Evolutionary conservation across 2,113 vertebrate species (phyloP), one percentile per base, ranked within the genome.

Genomic region (Thunnus maccoyii): DNA sequence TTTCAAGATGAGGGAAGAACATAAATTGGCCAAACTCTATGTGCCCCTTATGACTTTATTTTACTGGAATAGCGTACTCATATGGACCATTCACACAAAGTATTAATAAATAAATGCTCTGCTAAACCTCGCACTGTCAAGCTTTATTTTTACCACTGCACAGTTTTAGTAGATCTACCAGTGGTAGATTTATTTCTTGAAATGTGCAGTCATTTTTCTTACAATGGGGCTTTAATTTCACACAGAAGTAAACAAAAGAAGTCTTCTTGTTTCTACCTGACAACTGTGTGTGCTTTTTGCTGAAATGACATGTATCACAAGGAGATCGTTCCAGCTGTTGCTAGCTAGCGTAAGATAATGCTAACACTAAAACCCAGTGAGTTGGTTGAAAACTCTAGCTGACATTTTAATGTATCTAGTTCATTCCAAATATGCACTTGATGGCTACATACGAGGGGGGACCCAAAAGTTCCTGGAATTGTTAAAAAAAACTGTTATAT

Each of bases 1-100:
- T 64, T 71, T 47, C 3, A 48, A 56, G 20, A 46, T 46, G 50
- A 51, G 46, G 17, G 44, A 51, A 32, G 20, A 78, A 50, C 58
- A 4, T 4, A 16, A 51, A 18, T 10, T 56, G 11, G 27, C 15
- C 54, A 65, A 67, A 71, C 25, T 64, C n/a, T 20, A 15, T 54
- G 52, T 16, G 15, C 5, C 22, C 22, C 10, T 56, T 30, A 20
- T 65, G 20, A 22, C 44, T 71, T 71, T 12, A 72, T 61, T 57
- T 76, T 13, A 50, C 1, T 20, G 5, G 50, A 66, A 71, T 41
- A 41, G 9, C 36, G 7, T 46, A 62, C 17, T 13, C 56, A 22
- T 30, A 47, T 47, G 30, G 16, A 27, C 3, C 14, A 12, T 48
- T 32, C 8, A 11, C 15, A 55, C 16, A 54, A 5, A 25, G 13